A percentile compares a stretch with the other conserved stretches of the same genome.
Conservation (phyloP, 2,888 invertebrate genomes). For the Chymomyza fuscimana region DNA sequence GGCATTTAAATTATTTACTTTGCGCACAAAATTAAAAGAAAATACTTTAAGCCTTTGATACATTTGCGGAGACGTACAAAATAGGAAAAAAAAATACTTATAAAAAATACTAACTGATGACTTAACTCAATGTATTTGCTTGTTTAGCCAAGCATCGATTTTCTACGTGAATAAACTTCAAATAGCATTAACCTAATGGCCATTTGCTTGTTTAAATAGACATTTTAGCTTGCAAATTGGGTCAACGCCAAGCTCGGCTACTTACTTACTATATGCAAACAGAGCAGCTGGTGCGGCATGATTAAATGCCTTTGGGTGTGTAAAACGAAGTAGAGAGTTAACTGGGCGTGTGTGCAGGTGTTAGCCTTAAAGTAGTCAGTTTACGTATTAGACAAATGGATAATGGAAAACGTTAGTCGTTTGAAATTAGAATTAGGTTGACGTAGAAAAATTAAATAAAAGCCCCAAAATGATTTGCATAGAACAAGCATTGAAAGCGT, state of each 20-base stretch:
- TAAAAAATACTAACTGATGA: conserved; percentile 19
- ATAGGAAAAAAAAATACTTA: background rate
- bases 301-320: background rate
- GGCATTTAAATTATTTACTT: conserved; percentile 28
- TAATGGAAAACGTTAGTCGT: conserved; percentile 29
- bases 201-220: conserved; percentile 59
- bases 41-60: conserved; percentile 27
- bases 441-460: conserved; percentile 25
- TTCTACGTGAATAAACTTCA: conserved; percentile 53
- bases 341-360: conserved; percentile 14
- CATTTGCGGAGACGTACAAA: conserved; percentile 6
- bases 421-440: conserved; percentile 29
- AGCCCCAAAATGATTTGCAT: background rate
- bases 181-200: conserved; percentile 61
- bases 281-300: background rate
- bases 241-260: conserved; percentile 39
- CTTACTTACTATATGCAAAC: background rate
- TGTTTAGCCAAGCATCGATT: conserved; percentile 33
- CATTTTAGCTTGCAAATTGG: conserved; percentile 48
- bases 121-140: conserved; percentile 38
- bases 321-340: background rate
- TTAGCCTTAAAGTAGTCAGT: conserved; percentile 3
- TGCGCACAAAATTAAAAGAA: conserved; percentile 7
- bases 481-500: background rate
- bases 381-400: conserved; percentile 33